A percentile compares a stretch with the other conserved stretches of the same genome.
These are phyloP conservation scores for Macrotis lagotis DNA, from an alignment of 2,113 vertebrate species.

Conservation along the genomic window DNA sequence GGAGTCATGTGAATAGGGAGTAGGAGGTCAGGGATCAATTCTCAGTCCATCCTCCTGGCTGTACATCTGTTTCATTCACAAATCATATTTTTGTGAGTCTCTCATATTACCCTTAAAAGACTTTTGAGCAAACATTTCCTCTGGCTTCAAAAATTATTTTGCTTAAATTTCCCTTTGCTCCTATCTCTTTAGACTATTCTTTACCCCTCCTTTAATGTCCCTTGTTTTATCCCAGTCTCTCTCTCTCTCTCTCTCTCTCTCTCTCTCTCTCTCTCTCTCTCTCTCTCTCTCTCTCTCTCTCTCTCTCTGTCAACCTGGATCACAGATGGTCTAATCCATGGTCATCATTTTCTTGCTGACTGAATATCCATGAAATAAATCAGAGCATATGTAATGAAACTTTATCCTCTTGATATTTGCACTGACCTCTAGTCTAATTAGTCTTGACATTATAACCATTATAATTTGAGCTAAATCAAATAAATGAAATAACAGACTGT, in stretches of 20 bases:
- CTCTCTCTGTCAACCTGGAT: constrained; percentile 64
- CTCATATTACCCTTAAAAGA: constrained; percentile 41
- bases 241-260: no score
- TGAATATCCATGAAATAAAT: constrained; percentile 75
- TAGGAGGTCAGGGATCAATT: no score
- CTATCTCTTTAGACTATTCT: constrained; percentile 18
- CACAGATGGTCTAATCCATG: constrained; percentile 69
- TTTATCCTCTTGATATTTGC: constrained; percentile 73
- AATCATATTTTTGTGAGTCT: no score
- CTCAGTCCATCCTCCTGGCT: no score
- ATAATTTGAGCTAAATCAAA: constrained; percentile 61
- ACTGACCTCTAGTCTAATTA: constrained; percentile 77
- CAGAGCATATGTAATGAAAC: constrained; percentile 75
- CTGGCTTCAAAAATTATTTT: background rate
- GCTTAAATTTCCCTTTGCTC: constrained; percentile 29
- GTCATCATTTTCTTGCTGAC: constrained; percentile 73
- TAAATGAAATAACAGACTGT: constrained; percentile 71
- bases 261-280: no score
- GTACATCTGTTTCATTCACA: no score
- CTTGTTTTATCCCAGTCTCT: constrained; percentile 60
- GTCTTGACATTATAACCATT: constrained; percentile 73
- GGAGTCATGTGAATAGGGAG: no score
- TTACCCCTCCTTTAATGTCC: constrained; percentile 64
- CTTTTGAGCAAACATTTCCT: background rate
- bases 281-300: no score